These are phyloP conservation scores for Empidonax alnorum DNA, from an alignment of 2,113 vertebrate genomes.

Conservation along the genomic window DNA sequence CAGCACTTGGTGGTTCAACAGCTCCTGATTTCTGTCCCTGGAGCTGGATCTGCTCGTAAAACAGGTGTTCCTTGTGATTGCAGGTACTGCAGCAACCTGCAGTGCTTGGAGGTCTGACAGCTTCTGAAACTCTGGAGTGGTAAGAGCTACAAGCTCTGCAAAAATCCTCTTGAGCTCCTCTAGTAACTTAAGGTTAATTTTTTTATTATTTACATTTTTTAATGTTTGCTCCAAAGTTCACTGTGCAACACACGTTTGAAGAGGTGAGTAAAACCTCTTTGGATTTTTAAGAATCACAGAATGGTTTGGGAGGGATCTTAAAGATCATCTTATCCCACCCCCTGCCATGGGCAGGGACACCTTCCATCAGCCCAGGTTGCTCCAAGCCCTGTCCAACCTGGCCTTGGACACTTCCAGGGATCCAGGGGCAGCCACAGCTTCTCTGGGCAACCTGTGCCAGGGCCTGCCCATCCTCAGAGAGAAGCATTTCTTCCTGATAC, in stretches of 20 bases:
- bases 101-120: not conserved
- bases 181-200: not conserved
- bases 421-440: not conserved
- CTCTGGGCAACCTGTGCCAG: not conserved
- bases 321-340: not conserved
- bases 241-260: not conserved
- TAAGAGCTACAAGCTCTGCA: not conserved
- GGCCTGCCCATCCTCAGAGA: fast-evolving
- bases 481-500: fast-evolving
- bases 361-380: fast-evolving
- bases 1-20: not conserved
- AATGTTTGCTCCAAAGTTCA: not conserved
- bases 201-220: not conserved
- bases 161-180: not conserved
- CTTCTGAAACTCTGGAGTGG: not conserved
- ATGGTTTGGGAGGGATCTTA: no score
- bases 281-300: not conserved
- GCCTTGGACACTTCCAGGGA: not conserved
- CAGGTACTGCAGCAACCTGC: not conserved
- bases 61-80: not conserved
- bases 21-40: not conserved
- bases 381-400: fast-evolving
- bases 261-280: not conserved
- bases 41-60: not conserved
- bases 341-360: not conserved